Percentiles rank a stretch among this genome's conserved stretches.
These are phyloP conservation scores for Megalops cyprinoides DNA, from an alignment of 2,797 vertebrate genomes.

Conservation along the genomic window DNA sequence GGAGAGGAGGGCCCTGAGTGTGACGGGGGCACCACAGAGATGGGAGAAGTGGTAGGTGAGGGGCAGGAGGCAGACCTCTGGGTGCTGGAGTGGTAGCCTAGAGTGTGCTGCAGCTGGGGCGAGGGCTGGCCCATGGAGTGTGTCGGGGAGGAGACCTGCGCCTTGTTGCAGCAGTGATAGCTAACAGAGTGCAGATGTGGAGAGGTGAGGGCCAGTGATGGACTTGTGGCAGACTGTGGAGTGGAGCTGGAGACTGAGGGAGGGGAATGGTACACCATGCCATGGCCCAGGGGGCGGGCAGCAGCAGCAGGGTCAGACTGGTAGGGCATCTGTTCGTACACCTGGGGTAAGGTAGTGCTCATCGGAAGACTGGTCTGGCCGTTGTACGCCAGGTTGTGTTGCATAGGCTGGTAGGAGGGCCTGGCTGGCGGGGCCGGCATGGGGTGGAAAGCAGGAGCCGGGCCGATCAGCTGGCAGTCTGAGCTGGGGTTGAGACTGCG, in stretches of 20 bases:
- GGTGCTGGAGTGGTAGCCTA: conserved; percentile 68
- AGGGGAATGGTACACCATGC: conserved; percentile 74
- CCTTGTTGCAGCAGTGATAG: conserved; percentile 67
- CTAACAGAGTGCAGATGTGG: conserved; percentile 66
- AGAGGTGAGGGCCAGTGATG: conserved; percentile 61
- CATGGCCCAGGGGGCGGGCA: conserved; percentile 71
- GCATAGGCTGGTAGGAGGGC: conserved; percentile 78
- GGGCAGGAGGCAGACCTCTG: conserved; percentile 64
- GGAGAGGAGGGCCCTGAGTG: conserved; percentile 92
- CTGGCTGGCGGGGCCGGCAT: conserved; percentile 68
- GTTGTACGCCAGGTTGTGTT: conserved; percentile 72
- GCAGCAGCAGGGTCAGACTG: conserved; percentile 65
- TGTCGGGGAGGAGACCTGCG: conserved; percentile 63
- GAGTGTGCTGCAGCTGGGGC: conserved; percentile 67
- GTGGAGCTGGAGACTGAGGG: conserved; percentile 45
- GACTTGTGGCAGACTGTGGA: conserved; percentile 53
- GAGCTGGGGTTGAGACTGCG: conserved; percentile 67
- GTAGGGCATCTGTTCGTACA: conserved; percentile 72
- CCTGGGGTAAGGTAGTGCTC: conserved; percentile 70
- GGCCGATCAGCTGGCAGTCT: conserved; percentile 71
- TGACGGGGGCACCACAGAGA: conserved; percentile 82
- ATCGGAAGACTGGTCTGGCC: conserved; percentile 79
- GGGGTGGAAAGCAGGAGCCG: conserved; percentile 72
- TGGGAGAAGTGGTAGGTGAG: conserved; percentile 70
- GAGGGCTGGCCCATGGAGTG: conserved; percentile 61